These are phyloP conservation scores for Cyprinella venusta DNA, from an alignment of 2,797 vertebrate genomes.

Conservation along the genomic window DNA sequence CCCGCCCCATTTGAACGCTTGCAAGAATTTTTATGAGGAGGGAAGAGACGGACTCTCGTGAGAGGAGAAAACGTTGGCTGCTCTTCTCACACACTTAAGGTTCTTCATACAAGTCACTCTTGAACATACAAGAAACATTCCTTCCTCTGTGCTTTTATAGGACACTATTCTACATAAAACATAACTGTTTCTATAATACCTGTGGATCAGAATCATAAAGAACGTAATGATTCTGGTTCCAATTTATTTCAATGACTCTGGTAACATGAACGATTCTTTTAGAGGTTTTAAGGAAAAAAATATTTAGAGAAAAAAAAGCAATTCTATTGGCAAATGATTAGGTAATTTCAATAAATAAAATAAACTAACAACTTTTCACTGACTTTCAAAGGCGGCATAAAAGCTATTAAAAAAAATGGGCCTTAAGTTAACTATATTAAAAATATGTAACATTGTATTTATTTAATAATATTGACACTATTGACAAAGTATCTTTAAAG, in stretches of 20 bases:
- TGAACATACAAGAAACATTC: neutral
- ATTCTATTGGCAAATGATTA: neutral
- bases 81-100: slow-evolving; percentile 20
- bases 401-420: neutral
- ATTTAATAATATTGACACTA: neutral
- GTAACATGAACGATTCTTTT: neutral
- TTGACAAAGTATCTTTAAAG: neutral
- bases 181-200: neutral
- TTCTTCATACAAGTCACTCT: slow-evolving; percentile 26
- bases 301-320: neutral
- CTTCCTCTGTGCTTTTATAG: neutral
- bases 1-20: slow-evolving; percentile 66
- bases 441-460: neutral
- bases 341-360: neutral
- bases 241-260: neutral
- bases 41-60: slow-evolving; percentile 63
- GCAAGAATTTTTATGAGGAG: slow-evolving; percentile 79
- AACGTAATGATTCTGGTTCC: neutral
- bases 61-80: slow-evolving; percentile 54
- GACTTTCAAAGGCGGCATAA: neutral
- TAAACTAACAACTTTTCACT: neutral
- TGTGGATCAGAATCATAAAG: neutral
- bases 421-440: neutral
- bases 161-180: neutral
- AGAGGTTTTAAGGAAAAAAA: neutral